Percentiles rank a stretch among this genome's conserved stretches.
These are phyloP conservation scores for Pediacus dermestoides DNA, from an alignment of 2,888 invertebrate genomes.

Conservation along the genomic window DNA sequence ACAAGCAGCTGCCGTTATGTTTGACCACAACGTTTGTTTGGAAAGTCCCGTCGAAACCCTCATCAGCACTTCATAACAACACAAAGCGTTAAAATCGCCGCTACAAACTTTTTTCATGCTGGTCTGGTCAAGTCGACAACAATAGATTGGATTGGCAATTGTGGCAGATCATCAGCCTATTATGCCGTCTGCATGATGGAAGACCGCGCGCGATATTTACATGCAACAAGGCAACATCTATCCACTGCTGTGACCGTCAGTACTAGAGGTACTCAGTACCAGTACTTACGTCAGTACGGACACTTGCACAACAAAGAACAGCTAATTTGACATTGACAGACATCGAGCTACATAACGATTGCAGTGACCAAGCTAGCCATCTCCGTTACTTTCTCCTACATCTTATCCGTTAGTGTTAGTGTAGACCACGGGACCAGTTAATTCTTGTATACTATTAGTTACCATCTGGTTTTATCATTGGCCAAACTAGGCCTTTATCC, in stretches of 20 bases:
- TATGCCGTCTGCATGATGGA: constrained; percentile 17
- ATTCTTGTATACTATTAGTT: constrained; percentile 9
- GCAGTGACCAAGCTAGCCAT: constrained; percentile 42
- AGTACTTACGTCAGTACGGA: constrained; percentile 17
- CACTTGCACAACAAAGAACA: constrained; percentile 33
- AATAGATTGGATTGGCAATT: constrained; percentile 24
- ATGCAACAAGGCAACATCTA: constrained; percentile 47
- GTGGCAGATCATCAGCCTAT: constrained; percentile 14
- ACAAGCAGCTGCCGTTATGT: constrained; percentile 97
- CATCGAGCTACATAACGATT: constrained; percentile 35
- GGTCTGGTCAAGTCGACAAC: constrained; percentile 29
- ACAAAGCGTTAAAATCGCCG: constrained; percentile 47
- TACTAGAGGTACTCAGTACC: no score
- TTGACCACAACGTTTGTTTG: constrained; percentile 99
- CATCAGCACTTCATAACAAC: constrained; percentile 85
- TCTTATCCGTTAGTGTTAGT: constrained; percentile 14
- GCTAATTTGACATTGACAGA: constrained; percentile 34
- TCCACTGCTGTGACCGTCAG: constrained; percentile 35
- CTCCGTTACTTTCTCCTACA: constrained; percentile 15
- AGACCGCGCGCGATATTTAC: constrained; percentile 29
- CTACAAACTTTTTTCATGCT: constrained; percentile 33
- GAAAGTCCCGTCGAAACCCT: constrained; percentile 99
- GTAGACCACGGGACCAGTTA: constrained; percentile 19
- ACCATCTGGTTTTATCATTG: constrained; percentile 25
- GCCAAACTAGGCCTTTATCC: constrained; percentile 10